These are phyloP conservation scores for Branchinecta lynchi DNA, from an alignment of 1,140 invertebrate genomes.

Conservation along the genomic window DNA sequence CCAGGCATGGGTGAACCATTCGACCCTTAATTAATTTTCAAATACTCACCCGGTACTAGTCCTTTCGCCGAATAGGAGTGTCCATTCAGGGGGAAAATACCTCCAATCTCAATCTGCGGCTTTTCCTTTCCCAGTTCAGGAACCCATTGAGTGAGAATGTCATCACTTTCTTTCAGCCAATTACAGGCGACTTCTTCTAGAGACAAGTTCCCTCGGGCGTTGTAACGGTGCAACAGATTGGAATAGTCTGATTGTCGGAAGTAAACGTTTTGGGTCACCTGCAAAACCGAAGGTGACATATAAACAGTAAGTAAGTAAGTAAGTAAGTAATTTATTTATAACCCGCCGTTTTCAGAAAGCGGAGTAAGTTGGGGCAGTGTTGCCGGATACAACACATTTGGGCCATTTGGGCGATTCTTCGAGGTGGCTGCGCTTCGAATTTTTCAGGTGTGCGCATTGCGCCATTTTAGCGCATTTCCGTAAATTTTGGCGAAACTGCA, in stretches of 20 bases:
- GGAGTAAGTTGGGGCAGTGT: no score
- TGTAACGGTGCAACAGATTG: constrained; percentile 15
- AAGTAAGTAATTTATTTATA: no score
- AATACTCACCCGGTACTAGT: constrained; percentile 37
- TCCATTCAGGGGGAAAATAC: constrained; percentile 55
- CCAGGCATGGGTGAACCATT: no score
- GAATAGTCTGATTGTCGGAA: constrained; percentile 32
- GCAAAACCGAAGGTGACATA: constrained; percentile 24
- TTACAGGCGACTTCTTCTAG: constrained; percentile 45
- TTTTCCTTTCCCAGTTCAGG: constrained; percentile 36
- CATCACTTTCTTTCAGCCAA: constrained; percentile 38
- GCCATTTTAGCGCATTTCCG: no score
- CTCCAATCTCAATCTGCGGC: constrained; percentile 44
- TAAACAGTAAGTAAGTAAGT: no score
- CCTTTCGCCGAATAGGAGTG: constrained; percentile 42
- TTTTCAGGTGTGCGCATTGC: no score
- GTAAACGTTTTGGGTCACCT: constrained; percentile 40
- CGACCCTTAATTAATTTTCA: no score
- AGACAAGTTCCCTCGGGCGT: constrained; percentile 15
- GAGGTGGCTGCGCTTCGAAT: no score
- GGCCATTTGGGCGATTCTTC: no score
- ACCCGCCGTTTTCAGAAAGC: no score
- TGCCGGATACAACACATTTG: no score
- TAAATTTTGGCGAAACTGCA: no score
- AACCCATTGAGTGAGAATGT: constrained; percentile 36